Evolutionary conservation across 2,797 vertebrate genomes (phyloP).

Genomic region (Pangasius mekongensis): DNA sequence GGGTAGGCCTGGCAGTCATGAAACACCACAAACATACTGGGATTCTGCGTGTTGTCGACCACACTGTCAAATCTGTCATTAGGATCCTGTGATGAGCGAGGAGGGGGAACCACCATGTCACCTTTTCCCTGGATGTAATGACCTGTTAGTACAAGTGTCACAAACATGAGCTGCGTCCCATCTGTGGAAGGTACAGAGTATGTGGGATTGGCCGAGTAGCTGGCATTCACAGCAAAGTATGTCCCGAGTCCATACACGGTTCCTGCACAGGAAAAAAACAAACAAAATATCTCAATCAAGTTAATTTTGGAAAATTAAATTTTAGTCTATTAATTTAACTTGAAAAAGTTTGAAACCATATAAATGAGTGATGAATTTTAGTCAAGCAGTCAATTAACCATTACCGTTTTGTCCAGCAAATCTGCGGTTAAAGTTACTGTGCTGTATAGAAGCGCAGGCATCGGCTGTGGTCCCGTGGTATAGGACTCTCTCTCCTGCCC

Average conservation of each 20-base stretch:
- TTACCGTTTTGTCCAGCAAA: slow-evolving; percentile 73
- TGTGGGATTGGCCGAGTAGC: slow-evolving; percentile 56
- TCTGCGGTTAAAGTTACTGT: slow-evolving; percentile 68
- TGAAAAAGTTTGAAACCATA: neutral
- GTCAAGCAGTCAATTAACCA: neutral
- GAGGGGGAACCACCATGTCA: slow-evolving; percentile 58
- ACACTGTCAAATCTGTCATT: slow-evolving; percentile 37
- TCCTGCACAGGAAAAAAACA: slow-evolving; percentile 50
- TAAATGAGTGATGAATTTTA: neutral
- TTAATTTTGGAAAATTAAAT: neutral
- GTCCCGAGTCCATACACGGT: slow-evolving; percentile 63
- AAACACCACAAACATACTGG: slow-evolving; percentile 49
- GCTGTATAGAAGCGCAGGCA: slow-evolving; percentile 64
- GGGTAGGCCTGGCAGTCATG: slow-evolving; percentile 44
- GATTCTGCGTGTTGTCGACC: slow-evolving; percentile 36
- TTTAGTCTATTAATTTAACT: neutral
- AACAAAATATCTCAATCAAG: neutral
- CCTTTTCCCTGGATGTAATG: slow-evolving; percentile 43
- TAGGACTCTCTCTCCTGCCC: slow-evolving; percentile 61
- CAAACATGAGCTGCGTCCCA: slow-evolving; percentile 69
- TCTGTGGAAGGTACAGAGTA: slow-evolving; percentile 62
- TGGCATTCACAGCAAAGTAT: slow-evolving; percentile 70
- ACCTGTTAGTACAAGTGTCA: slow-evolving; percentile 70
- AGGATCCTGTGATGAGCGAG: neutral
- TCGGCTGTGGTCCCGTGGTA: slow-evolving; percentile 68